Evolutionary conservation across 2,888 invertebrate genomes (phyloP), one percentile per base, ranked within the genome.

Genomic region (Orchestes rusci): DNA sequence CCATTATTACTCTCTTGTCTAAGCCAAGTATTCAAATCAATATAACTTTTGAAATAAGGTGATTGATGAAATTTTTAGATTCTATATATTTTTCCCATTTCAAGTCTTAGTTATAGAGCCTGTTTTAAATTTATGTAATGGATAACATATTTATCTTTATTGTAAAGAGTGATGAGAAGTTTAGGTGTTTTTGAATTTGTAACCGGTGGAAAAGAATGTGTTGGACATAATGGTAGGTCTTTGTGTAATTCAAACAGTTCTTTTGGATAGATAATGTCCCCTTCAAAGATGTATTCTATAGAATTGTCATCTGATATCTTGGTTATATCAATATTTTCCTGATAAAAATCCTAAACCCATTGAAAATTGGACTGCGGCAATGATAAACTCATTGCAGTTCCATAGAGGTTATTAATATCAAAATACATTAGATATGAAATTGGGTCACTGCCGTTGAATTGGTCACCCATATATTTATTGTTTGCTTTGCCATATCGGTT

Each of bases 191-290:
- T 34, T 2, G 39, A 39, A 20, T 4, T 16, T 5, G 23, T 29
- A 2, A 16, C 5, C n/a, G 44, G 39, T n/a, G 44, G 38, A 32
- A 19, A 10, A 19, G 18, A 15, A 23, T 33, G 38, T 44, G 38
- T 38, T 4, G 44, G n/a, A 32, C 32, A 44, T 2, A 44, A 13
- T 15, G 44, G 39, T 32, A 44, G 33, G 16, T 39, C 44, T 32
- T 44, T 44, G 16, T 44, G 39, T 3, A 20, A 2, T 5, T 44
- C 27, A 44, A 27, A 39, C 10, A 44, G 3, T 19, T 39, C 23
- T 13, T 16, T 38, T 2, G 44, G 33, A 23, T 44, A 44, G 4
- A 3, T 2, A 1, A 42, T 5, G 28, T 42, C 35, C 4, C 34
- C 36, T 28, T 42, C 35, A 23, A 42, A 28, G 4, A 42, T 35